phyloP scores from a whole-genome alignment of 2,888 invertebrate genomes.

The Lissocephala sabroskyi region DNA sequence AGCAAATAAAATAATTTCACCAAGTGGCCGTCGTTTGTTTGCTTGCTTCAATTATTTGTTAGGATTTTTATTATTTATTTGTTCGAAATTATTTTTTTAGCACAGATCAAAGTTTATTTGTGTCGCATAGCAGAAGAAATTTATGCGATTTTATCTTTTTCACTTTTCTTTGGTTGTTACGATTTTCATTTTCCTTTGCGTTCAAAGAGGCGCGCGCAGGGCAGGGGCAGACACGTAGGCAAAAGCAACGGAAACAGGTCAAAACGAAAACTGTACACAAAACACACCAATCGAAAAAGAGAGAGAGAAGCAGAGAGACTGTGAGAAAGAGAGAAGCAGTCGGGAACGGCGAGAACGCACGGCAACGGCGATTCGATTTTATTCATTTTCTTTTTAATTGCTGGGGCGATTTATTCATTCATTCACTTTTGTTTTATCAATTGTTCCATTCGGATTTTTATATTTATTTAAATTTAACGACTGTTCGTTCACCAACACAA shows the following conservation, averaged over 20 bases:
- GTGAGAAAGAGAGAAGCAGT: too few relatives aligned
- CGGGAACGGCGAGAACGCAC: too few relatives aligned
- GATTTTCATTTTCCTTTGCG: background rate
- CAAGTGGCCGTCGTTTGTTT: too few relatives aligned
- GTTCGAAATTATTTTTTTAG: constrained; percentile 3
- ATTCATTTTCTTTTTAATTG: background rate
- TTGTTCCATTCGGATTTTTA: constrained; percentile 18
- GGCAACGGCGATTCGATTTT: too few relatives aligned
- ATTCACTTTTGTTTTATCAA: constrained; percentile 6
- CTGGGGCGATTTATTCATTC: background rate
- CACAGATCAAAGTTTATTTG: background rate
- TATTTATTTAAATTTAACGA: background rate
- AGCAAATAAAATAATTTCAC: too few relatives aligned
- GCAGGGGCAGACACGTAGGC: constrained; percentile 40
- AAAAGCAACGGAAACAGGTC: constrained; percentile 33
- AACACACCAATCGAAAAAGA: constrained; percentile 7
- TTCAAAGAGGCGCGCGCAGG: constrained; percentile 7
- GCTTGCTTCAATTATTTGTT: constrained; percentile 4
- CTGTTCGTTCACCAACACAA: background rate
- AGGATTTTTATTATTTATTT: constrained; percentile 9
- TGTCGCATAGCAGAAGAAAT: background rate
- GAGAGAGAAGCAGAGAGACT: too few relatives aligned
- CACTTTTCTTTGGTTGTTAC: background rate
- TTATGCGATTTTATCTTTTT: background rate
- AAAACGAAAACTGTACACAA: constrained; percentile 35